Conservation (phyloP, 2,797 vertebrate genomes). For the Aquila chrysaetos region DNA sequence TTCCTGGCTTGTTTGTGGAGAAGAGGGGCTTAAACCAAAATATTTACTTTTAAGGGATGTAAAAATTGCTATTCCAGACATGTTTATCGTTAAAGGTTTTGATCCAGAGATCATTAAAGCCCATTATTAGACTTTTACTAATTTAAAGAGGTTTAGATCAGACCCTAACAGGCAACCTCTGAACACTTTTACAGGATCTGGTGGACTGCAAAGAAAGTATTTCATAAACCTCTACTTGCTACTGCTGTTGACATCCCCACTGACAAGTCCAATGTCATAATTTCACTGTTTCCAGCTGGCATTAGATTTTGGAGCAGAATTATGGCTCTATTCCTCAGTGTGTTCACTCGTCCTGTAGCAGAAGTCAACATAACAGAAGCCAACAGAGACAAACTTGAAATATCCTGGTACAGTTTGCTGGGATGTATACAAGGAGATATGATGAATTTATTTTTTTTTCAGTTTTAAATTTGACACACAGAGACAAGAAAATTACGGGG, state of each 20-base stretch:
- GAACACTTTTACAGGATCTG: conserved; percentile 20
- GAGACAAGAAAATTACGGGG: conserved; percentile 17
- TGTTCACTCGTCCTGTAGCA: conserved; percentile 55
- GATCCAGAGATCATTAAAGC: background rate
- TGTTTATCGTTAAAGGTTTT: background rate
- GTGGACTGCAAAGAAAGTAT: conserved; percentile 22
- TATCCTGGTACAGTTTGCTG: background rate
- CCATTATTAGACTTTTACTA: background rate
- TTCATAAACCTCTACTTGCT: conserved; percentile 31
- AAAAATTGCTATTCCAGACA: background rate
- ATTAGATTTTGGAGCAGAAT: conserved; percentile 60
- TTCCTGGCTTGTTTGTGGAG: background rate
- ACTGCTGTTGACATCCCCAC: conserved; percentile 53
- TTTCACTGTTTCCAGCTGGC: conserved; percentile 63
- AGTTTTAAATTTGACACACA: conserved; percentile 14
- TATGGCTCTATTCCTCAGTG: conserved; percentile 63
- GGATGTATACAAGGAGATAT: background rate
- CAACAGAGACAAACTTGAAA: conserved; percentile 43
- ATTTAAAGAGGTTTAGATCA: background rate
- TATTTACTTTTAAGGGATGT: background rate
- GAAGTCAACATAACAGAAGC: conserved; percentile 64
- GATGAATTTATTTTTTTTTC: background rate
- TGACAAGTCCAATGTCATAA: conserved; percentile 62
- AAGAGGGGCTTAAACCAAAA: background rate
- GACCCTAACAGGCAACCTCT: background rate